Evolutionary conservation across 2,888 invertebrate species (phyloP), one percentile per base, ranked within the genome.

Genomic region (Archips crataeganus): DNA sequence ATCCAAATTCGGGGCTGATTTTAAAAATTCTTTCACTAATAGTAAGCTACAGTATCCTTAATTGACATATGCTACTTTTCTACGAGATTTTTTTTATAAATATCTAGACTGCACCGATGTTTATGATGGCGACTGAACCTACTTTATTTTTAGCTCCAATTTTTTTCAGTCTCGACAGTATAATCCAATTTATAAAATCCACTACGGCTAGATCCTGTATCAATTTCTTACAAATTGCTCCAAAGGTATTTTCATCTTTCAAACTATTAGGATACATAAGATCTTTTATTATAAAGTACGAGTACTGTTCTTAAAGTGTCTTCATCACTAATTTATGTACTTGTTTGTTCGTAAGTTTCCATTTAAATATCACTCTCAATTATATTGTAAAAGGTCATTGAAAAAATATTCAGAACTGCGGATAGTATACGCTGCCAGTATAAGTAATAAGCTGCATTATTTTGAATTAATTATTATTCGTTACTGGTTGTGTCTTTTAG

Each of bases 171-270:
- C 5, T 5, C n/a, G 49, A 49, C n/a, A 34, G 9, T 34, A 59
- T 6, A 15, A 54, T 54, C 15, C 23, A 54, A 54, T 54, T 54
- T 54, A 15, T 54, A 51, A 51, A 15, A 51, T n/a, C 10, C 11
- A 49, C 13, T 13, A 49, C 13, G 13, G 3, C 47, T 47, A 47
- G 3, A 47, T 2, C 4, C 10, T 13, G 6, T n/a, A 45, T 32
- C 11, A 47, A 57, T 42, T 39, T 57, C 23, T 5, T 23, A n/a
- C 13, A 65, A 39, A 63, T 45, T 65, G 15, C 23, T 54, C 54
- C 15, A 49, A 62, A 69, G n/a, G 39, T 64, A 54, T 67, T 45
- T 54, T 39, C 60, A 65, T 39, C 23, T 36, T 65, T 36, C 10
- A 65, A 66, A 66, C 13, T 5, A 15, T 23, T 23, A 51, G n/a